Conservation (phyloP, 1,140 invertebrate species). For the Saxidomus purpurata region DNA sequence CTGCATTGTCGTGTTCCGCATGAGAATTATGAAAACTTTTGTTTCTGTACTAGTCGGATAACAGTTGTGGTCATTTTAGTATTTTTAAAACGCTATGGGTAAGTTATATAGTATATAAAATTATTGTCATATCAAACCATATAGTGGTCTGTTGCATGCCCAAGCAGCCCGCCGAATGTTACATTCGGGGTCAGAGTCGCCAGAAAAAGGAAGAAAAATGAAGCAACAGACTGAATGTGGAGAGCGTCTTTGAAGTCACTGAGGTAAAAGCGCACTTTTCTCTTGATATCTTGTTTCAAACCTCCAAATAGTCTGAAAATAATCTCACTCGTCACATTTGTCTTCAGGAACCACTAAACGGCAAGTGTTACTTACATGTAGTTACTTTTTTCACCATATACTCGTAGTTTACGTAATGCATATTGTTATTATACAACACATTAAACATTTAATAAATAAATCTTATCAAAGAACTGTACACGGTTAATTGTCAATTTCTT, state of each 20-base stretch:
- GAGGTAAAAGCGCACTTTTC: constrained; percentile 94
- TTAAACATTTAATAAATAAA: no score
- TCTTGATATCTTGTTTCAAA: constrained; percentile 95
- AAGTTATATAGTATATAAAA: no score
- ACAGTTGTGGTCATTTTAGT: no score
- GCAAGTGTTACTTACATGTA: neutral
- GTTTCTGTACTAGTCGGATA: no score
- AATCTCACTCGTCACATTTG: no score
- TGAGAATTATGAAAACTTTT: no score
- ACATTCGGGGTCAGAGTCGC: constrained; percentile 99
- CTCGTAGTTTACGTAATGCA: neutral
- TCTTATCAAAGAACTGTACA: no score
- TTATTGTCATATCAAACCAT: constrained; percentile 91
- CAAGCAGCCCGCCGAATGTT: constrained; percentile 98
- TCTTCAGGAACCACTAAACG: no score
- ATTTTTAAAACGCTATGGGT: no score
- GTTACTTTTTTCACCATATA: neutral
- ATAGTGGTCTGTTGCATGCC: constrained; percentile 97
- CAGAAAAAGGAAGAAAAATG: constrained; percentile 99
- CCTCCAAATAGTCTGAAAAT: constrained; percentile 93
- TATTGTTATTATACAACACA: neutral
- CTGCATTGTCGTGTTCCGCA: no score
- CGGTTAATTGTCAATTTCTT: no score
- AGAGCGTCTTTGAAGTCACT: constrained; percentile 93
- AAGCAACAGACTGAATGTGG: constrained; percentile 97